Base-by-base conservation (phyloP, 2,113 vertebrate species). In the Gorsachius goisagi region DNA sequence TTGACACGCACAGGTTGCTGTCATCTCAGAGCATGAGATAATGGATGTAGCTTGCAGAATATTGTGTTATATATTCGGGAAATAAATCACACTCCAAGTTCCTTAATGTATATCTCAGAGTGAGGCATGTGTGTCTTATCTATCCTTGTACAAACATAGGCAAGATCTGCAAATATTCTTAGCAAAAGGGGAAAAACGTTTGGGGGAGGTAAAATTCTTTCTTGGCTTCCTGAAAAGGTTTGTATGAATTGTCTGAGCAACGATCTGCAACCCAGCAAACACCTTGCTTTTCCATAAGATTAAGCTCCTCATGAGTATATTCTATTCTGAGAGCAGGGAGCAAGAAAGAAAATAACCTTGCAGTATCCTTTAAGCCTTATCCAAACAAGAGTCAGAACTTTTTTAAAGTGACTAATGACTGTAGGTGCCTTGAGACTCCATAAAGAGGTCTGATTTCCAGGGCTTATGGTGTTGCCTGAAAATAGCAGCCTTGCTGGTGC, bases 1-100 rank as follows among this genome's bases (percentile, higher is more conserved):
- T 83, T 94, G 35, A 84, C n/a, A n/a, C 3, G 6, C n/a, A 62
- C 67, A 92, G 49, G 73, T 90, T 97, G 72, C 81, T 84, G 94
- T 89, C 30, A 62, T 80, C 87, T 86, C 82, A n/a, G 26, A 66
- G 39, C 18, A 26, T 83, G 83, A 97, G 45, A 95, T 84, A 95
- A 88, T 58, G 11, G 44, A 67, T 59, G 81, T 78, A 88, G 72
- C 68, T 97, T 97, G 88, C 89, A 73, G 78, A 95, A 95, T 62
- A 93, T 32, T 79, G 13, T 73, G 52, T 94, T 91, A 93, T 90
- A 79, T 91, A 71, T 90, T 56, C 44, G 53, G 30, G 47, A 97
- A 97, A 97, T 93, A 97, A 96, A 96, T 95, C 80, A 97, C 88
- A 97, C 50, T 35, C 50, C 37, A 66, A 82, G 67, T 87, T 95